Evolutionary conservation across 2,113 vertebrate genomes (phyloP), one percentile per base, ranked within the genome.

Genomic region (Sorex araneus): DNA sequence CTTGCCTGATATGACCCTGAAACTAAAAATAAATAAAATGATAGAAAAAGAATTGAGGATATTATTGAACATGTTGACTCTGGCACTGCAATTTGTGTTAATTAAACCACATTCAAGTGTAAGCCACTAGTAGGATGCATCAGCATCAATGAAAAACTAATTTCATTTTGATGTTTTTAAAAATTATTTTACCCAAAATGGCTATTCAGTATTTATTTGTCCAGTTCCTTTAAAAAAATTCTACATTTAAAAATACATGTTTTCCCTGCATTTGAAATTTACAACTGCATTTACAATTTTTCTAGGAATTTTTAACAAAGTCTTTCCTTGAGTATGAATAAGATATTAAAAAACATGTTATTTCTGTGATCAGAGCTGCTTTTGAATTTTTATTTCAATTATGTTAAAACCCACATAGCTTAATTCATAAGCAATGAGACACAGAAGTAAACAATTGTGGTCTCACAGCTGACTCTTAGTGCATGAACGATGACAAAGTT

Each of bases 371-470:
- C 15, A 45, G 70, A 85, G 50, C 5, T 82, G 5, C 36, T 40
- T 60, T 71, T 69, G 6, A 84, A 4, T 91, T 13, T 78, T 90
- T 36, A 16, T 95, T 91, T 75, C 78, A 87, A 43, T 50, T 90
- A 93, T 50, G 11, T 57, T 74, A 21, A 84, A 94, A 66, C 1
- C 1, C 13, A 2, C 45, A 27, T 77, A 94, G 57, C 78, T 86
- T 34, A 91, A 75, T 79, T 70, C 84, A 73, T 63, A 84, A 82
- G 13, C 10, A 76, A 0, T 36, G 63, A 50, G 15, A 76, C 21
- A 57, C 34, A 34, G 11, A 43, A 7, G 0, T 57, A 71, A 80
- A 89, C 18, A 75, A 8, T 30, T 45, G 36, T 3, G 0, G 0
- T 30, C 67, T 27, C 13, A 40, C 18, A 43, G 0, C 2, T 76